Percentiles rank a stretch among this genome's conserved stretches.
These are phyloP conservation scores for Diprion similis DNA, from an alignment of 1,140 invertebrate genomes.

Conservation along the genomic window DNA sequence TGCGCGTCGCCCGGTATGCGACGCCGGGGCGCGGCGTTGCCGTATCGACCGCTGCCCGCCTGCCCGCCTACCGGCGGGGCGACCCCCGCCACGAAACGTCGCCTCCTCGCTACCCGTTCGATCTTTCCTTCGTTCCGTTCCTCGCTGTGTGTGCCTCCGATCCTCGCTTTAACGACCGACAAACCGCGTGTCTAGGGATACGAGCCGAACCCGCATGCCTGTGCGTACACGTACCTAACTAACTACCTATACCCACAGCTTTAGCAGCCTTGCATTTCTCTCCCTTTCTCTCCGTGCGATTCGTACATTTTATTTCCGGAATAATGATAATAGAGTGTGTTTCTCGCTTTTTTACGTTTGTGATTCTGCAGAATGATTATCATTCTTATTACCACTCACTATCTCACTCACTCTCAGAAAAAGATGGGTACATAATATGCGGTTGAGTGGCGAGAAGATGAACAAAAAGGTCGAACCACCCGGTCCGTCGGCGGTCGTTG, in stretches of 20 bases:
- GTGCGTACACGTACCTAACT: too few species aligned
- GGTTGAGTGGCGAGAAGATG: too few species aligned
- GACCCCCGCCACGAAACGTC: conserved; percentile 16
- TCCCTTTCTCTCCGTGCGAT: conserved; percentile 8
- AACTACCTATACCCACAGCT: background rate
- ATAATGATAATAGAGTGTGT: too few species aligned
- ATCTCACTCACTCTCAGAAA: too few species aligned
- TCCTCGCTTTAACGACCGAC: conserved; percentile 18
- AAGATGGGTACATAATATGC: too few species aligned
- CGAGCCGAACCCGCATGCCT: conserved; percentile 19
- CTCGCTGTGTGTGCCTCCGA: conserved; percentile 20
- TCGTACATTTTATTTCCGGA: too few species aligned
- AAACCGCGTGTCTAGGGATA: conserved; percentile 29
- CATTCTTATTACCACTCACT: too few species aligned
- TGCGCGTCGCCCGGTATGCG: conserved; percentile 5
- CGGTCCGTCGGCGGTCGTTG: too few species aligned
- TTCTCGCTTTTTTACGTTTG: too few species aligned
- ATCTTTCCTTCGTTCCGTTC: background rate
- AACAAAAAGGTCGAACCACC: too few species aligned
- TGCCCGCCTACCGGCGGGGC: conserved; percentile 22
- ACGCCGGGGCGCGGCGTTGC: conserved; percentile 51
- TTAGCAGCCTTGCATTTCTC: conserved; percentile 19
- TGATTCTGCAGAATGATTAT: too few species aligned
- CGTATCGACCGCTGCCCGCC: conserved; percentile 52
- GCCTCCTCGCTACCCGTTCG: conserved; percentile 3